Conservation (phyloP, 2,113 vertebrate species). For the Daubentonia madagascariensis region DNA sequence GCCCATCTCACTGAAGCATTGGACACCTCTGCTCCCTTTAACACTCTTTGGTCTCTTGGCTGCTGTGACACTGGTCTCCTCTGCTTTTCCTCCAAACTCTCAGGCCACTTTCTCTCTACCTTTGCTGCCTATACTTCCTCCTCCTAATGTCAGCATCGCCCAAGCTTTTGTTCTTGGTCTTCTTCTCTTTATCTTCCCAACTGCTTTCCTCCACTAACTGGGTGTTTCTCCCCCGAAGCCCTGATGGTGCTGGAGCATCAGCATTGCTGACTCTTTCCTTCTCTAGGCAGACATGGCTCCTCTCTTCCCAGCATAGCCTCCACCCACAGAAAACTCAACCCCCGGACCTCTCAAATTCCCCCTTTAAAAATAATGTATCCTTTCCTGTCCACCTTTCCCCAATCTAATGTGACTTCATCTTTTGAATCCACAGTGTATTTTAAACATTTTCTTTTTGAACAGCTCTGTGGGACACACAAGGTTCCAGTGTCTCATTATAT, state of each 20-base stretch:
- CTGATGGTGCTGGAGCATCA: not conserved
- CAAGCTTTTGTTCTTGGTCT: not conserved
- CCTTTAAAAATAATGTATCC: too few species aligned
- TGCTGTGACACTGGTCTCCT: not conserved
- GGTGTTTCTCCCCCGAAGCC: not conserved
- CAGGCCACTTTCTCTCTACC: not conserved
- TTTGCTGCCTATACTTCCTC: not conserved
- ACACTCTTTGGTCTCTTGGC: not conserved
- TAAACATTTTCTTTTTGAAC: not conserved
- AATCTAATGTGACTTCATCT: not conserved
- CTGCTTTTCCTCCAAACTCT: not conserved
- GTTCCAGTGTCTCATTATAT: not conserved
- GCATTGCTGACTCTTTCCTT: not conserved
- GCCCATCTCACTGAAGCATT: accelerated
- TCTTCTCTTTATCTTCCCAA: not conserved
- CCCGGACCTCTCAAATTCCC: not conserved
- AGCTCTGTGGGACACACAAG: not conserved
- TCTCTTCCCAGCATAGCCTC: not conserved
- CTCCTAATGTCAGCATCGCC: not conserved
- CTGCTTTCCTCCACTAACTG: not conserved
- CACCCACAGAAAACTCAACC: not conserved
- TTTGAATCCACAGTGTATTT: not conserved
- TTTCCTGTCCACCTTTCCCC: not conserved
- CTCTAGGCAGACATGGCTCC: not conserved
- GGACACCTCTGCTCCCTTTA: not conserved